Evolutionary conservation across 2,113 vertebrate genomes (phyloP).

Genomic region (Strigops habroptila): DNA sequence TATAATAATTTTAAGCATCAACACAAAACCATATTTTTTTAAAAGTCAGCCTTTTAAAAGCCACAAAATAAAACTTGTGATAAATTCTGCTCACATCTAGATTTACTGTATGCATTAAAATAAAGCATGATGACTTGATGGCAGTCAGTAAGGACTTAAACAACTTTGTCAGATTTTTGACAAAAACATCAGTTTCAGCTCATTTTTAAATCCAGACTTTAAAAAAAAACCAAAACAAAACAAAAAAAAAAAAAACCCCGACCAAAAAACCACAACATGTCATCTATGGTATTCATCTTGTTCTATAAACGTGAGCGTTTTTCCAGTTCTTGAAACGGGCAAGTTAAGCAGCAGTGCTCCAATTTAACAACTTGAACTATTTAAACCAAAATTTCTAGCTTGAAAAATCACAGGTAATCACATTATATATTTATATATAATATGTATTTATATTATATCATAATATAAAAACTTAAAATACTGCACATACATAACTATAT

Average conservation of each 20-base stretch:
- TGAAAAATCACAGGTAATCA: background rate
- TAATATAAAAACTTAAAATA: background rate
- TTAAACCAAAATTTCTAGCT: background rate
- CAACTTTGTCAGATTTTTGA: background rate
- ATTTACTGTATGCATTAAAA: background rate
- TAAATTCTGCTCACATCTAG: background rate
- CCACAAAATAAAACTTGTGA: background rate
- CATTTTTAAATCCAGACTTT: background rate
- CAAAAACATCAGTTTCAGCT: background rate
- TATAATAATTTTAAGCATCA: background rate
- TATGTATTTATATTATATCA: too few species aligned
- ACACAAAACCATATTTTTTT: background rate
- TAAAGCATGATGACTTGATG: background rate
- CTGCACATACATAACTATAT: background rate
- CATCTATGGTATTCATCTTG: background rate
- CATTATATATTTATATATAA: too few species aligned
- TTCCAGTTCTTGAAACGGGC: background rate
- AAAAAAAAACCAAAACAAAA: background rate
- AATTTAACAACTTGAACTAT: background rate
- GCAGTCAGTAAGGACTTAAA: background rate
- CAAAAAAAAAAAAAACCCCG: background rate
- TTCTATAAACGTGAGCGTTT: background rate
- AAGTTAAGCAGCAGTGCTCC: background rate
- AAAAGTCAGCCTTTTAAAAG: background rate
- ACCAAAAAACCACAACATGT: background rate